Evolutionary conservation across 2,888 invertebrate species (phyloP), one percentile per base, ranked within the genome.

Genomic region (Drosophila affinis): DNA sequence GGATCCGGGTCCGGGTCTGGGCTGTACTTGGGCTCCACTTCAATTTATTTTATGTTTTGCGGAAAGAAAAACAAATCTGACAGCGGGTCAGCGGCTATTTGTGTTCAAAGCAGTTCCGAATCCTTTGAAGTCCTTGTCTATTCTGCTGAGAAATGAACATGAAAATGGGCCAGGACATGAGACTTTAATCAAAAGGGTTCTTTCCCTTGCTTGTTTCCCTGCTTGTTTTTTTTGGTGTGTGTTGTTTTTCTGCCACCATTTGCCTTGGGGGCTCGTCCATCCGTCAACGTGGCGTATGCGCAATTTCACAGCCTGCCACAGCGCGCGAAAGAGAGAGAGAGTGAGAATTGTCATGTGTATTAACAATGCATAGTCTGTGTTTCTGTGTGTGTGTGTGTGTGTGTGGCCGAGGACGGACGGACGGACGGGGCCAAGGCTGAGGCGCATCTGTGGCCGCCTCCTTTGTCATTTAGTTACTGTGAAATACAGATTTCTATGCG

Each of bases 61-160:
- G 29, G 21, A 52, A 57, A 57, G 53, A 56, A 74, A 61, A 56
- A 71, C 60, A 70, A 62, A 75, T 70, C 79, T 81, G 81, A 83
- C 81, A 81, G 79, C 81, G 79, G 81, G 81, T 83, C 79, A 84
- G 84, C 75, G 73, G 62, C 77, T 75, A 78, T 78, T 79, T 72
- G 78, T 65, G 75, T 67, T 75, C 68, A 77, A 68, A 75, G 74
- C 61, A 48, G 65, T 57, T 39, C 49, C 29, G 55, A 53, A 65
- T 76, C 63, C 79, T 81, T 79, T 81, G 79, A 79, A 79, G 73
- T 79, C 54, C 59, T 62, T 74, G 71, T 67, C 70, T 70, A 64
- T 76, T 72, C 64, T 70, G 70, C 78, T 75, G 81, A 83, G 77
- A 81, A 81, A 81, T 80, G 70, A 75, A 69, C 67, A 77, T 55